Evolutionary conservation across 2,888 invertebrate species (phyloP), one percentile per base, ranked within the genome.

Genomic region (Lycaena phlaeas): DNA sequence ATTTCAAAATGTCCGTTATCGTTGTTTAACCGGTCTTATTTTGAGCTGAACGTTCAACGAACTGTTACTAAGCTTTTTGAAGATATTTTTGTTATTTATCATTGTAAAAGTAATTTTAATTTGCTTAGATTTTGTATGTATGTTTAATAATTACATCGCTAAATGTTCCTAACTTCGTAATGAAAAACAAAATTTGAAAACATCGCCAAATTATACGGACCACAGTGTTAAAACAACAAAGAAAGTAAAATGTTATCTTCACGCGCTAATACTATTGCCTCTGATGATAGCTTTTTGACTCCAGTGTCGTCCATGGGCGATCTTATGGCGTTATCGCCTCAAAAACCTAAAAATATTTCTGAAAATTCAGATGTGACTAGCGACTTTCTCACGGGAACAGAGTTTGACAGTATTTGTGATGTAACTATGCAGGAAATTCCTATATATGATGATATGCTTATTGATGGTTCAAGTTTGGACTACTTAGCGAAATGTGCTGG

Each of bases 381-480:
- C 42, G 81, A 82, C 49, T 56, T 79, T 15, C 70, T 81, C 14
- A 79, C 78, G 3, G 79, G 78, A 9, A 45, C 65, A 1, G 73
- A 74, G n/a, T 71, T 68, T 46, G 76, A 76, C 49, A 77, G 70
- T 52, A 72, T 75, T 36, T 74, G 79, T 53, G 79, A 82, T 53
- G 66, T 78, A 22, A 79, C 82, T 2, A 78, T 81, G 78, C 71
- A 67, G 46, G 82, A 79, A 50, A 52, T 73, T 27, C 70, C 70
- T 1, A 46, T 54, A 14, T 64, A 61, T 36, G 75, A 78, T 36
- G 72, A 77, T 39, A 79, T 87, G 58, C 87, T 87, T 49, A 81
- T 85, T 44, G 88, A 88, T 59, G 79, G 87, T n/a, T 75, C 67
- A 27, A 81, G 79, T 43, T 74, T 89, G 46, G 88, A 88, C 55